Evolutionary conservation across 35 echinoderm and acorn worm genomes (phyloP).

Genomic region (Apostichopus japonicus): DNA sequence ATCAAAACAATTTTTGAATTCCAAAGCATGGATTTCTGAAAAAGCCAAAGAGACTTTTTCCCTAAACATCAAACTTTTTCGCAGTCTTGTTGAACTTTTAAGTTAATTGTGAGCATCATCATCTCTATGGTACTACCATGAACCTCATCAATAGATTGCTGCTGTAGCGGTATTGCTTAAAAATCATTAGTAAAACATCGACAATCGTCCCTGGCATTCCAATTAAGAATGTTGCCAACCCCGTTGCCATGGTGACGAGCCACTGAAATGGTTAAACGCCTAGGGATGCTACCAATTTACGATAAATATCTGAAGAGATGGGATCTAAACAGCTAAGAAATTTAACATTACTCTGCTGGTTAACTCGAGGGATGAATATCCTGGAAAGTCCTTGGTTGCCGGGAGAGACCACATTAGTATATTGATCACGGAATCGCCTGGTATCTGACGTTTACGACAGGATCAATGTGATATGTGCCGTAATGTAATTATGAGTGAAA

Average conservation of each 20-base stretch:
- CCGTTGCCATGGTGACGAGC: constrained; percentile 22
- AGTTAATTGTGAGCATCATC: too few relatives aligned
- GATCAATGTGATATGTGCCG: neutral
- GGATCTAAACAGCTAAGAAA: neutral
- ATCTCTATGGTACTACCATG: neutral
- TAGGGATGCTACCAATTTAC: constrained; percentile 4
- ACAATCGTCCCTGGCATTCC: constrained; percentile 37
- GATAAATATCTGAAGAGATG: neutral
- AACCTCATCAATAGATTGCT: constrained; percentile 3
- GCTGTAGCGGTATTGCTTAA: neutral
- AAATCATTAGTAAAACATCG: neutral
- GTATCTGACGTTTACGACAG: neutral
- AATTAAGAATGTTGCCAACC: constrained; percentile 21
- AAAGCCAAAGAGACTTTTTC: too few relatives aligned
- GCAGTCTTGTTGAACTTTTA: too few relatives aligned
- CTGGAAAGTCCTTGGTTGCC: neutral
- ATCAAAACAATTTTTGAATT: too few relatives aligned
- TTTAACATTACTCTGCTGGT: neutral
- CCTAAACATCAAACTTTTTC: too few relatives aligned
- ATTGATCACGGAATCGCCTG: neutral
- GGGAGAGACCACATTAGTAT: neutral
- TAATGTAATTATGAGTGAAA: neutral
- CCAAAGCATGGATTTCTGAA: too few relatives aligned
- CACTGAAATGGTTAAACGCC: constrained; percentile 14
- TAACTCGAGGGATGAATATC: neutral